These are phyloP conservation scores for Auanema freiburgensis DNA, from an alignment of 2,888 invertebrate genomes.

Conservation along the genomic window DNA sequence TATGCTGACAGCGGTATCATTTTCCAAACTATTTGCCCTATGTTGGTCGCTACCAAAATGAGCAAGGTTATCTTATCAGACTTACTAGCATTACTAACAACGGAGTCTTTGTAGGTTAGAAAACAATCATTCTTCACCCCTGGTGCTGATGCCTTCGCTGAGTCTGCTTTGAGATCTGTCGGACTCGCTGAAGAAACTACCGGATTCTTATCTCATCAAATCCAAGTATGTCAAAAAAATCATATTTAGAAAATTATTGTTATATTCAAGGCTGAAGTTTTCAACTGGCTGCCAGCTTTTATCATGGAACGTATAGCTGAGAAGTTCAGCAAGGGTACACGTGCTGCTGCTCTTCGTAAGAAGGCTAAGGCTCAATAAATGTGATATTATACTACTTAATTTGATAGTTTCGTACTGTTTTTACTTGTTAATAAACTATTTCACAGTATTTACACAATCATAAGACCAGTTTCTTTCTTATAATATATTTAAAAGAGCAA, in stretches of 20 bases:
- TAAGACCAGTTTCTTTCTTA: too few species aligned
- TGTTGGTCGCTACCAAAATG: constrained; percentile 62
- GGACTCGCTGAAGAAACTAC: constrained; percentile 56
- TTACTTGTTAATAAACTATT: constrained; percentile 1
- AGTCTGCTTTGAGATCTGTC: constrained; percentile 50
- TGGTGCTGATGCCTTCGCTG: constrained; percentile 41
- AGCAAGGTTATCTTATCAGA: constrained; percentile 35
- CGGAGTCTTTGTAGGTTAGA: constrained; percentile 24
- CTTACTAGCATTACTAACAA: background rate
- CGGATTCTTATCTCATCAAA: constrained; percentile 40
- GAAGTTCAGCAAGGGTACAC: constrained; percentile 46
- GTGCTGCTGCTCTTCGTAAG: constrained; percentile 55
- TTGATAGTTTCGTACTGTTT: background rate
- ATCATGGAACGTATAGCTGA: constrained; percentile 45
- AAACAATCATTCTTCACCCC: constrained; percentile 53
- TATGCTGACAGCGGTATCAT: constrained; percentile 65
- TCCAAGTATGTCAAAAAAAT: constrained; percentile 11
- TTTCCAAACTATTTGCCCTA: constrained; percentile 60
- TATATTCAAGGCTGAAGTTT: constrained; percentile 36
- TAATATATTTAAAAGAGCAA: too few species aligned
- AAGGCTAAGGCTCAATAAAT: constrained; percentile 43
- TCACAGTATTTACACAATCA: background rate
- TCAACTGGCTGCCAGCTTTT: constrained; percentile 42
- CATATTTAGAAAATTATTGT: background rate
- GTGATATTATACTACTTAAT: background rate